These are phyloP conservation scores for Vanacampus margaritifer DNA, from an alignment of 2,113 vertebrate species.

Conservation along the genomic window DNA sequence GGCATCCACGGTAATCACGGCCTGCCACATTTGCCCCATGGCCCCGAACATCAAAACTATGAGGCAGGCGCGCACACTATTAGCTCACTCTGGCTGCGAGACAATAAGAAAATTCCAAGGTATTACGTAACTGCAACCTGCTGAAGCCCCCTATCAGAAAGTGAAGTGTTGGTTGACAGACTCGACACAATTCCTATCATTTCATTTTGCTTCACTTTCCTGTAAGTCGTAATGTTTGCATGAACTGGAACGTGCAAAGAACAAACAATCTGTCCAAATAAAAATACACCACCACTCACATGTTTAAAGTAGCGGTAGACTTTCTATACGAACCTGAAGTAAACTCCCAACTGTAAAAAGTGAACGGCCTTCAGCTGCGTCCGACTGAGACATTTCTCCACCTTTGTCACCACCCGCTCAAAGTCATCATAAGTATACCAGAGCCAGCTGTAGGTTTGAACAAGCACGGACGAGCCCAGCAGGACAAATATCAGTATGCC, in stretches of 20 bases:
- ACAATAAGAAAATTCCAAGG: no score
- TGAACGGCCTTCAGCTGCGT: conserved; percentile 26
- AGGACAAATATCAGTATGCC: conserved; percentile 51
- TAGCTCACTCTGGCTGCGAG: no score
- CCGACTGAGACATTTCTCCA: conserved; percentile 1
- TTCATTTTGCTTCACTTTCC: neutral
- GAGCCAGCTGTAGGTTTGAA: conserved; percentile 64
- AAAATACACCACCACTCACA: neutral
- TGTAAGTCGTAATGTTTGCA: neutral
- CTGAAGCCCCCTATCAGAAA: no score
- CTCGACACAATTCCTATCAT: no score
- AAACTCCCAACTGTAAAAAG: conserved; percentile 55
- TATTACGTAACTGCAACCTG: neutral
- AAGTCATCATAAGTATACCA: conserved; percentile 49
- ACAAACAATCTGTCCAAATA: neutral
- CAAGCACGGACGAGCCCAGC: conserved; percentile 49
- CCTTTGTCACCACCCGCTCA: rapidly evolving
- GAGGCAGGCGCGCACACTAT: no score
- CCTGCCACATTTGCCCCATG: no score
- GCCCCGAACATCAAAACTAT: no score
- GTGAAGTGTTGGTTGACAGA: no score
- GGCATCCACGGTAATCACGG: no score
- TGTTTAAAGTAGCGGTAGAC: neutral
- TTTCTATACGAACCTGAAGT: conserved; percentile 47
- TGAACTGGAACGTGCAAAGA: no score